A percentile compares a stretch with the other conserved stretches of the same genome.
Conservation (phyloP, 1,140 invertebrate genomes). For the Delia radicum region DNA sequence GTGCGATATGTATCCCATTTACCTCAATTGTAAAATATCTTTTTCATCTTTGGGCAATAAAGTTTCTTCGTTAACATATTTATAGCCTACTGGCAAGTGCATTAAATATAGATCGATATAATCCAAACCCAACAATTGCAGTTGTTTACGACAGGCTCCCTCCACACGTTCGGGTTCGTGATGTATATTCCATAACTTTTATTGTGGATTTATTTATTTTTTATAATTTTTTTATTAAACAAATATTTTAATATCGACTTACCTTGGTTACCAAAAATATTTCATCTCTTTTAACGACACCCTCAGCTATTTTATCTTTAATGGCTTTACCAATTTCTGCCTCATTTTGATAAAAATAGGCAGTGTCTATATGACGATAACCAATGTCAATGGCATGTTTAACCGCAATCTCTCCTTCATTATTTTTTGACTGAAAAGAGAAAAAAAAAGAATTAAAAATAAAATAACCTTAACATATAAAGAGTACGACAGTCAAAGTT, state of each 20-base stretch:
- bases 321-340: constrained; percentile 72
- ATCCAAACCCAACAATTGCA: constrained; percentile 62
- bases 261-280: constrained; percentile 82
- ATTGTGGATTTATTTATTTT: constrained; percentile 30
- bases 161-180: constrained; percentile 57
- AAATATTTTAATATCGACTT: background rate
- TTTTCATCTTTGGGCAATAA: constrained; percentile 53
- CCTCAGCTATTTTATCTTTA: constrained; percentile 64
- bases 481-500: too few relatives aligned
- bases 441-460: background rate
- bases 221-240: constrained; percentile 31
- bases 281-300: constrained; percentile 74
- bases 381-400: constrained; percentile 71
- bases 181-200: constrained; percentile 58
- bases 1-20: too few relatives aligned
- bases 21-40: constrained; percentile 39
- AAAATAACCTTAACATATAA: too few relatives aligned
- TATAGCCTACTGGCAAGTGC: constrained; percentile 66
- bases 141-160: constrained; percentile 58
- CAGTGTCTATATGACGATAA: constrained; percentile 78
- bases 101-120: constrained; percentile 74
- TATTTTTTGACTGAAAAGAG: constrained; percentile 61
- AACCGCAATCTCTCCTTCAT: constrained; percentile 67
- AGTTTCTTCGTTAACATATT: constrained; percentile 45
- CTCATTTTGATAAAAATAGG: constrained; percentile 78